Conservation (phyloP, 2,113 vertebrate genomes). For the Climacteris rufus region DNA sequence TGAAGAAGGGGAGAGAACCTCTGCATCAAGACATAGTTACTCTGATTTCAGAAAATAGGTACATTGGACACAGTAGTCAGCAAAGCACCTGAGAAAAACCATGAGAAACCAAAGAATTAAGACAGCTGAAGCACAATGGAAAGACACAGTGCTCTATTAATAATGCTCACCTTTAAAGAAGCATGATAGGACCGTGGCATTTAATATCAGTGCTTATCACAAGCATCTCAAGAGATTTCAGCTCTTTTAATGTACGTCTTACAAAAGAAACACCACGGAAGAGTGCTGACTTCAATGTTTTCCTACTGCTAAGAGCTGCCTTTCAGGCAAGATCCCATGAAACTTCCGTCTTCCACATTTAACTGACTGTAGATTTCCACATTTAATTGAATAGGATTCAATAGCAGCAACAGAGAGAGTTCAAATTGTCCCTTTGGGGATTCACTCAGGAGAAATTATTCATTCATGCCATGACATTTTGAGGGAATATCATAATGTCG, state of each 20-base stretch:
- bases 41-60: background rate
- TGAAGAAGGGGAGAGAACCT: background rate
- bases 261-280: conserved; percentile 36
- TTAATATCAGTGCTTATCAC: conserved; percentile 53
- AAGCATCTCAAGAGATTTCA: conserved; percentile 54
- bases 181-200: background rate
- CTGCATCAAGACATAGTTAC: background rate
- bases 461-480: conserved; percentile 56
- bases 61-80: background rate
- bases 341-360: conserved; percentile 35
- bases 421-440: conserved; percentile 44
- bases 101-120: conserved; percentile 6
- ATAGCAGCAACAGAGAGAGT: conserved; percentile 42
- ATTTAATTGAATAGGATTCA: conserved; percentile 39
- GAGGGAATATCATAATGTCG: conserved; percentile 40
- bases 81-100: background rate
- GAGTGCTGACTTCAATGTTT: conserved; percentile 58
- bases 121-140: conserved; percentile 4
- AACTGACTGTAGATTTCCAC: conserved; percentile 43
- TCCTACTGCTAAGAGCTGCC: conserved; percentile 31
- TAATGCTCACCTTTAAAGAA: conserved; percentile 44
- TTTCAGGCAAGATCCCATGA: conserved; percentile 39
- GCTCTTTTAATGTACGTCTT: conserved; percentile 32
- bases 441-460: conserved; percentile 17
- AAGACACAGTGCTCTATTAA: conserved; percentile 22